These are phyloP conservation scores for Lucilia sericata DNA, from an alignment of 1,140 invertebrate species.

Conservation along the genomic window DNA sequence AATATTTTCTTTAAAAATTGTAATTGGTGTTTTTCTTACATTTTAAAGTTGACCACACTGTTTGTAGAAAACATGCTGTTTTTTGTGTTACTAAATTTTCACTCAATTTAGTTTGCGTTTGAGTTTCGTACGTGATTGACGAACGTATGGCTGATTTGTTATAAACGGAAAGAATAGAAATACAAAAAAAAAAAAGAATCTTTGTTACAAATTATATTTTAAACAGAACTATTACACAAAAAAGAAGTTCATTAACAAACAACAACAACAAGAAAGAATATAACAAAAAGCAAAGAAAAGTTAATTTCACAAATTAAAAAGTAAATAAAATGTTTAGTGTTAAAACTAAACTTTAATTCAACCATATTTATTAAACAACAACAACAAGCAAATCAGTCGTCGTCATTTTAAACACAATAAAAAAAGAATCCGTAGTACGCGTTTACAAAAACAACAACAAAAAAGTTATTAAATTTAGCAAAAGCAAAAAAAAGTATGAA, in stretches of 20 bases:
- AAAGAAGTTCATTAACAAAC: neutral
- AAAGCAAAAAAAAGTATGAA: neutral
- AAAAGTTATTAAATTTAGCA: neutral
- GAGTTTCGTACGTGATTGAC: constrained; percentile 28
- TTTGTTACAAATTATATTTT: neutral
- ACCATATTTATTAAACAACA: neutral
- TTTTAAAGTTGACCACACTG: too few species aligned
- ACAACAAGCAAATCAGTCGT: constrained; percentile 7
- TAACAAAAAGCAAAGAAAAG: neutral
- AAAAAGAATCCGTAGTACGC: neutral
- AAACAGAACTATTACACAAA: neutral
- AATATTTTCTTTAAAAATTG: too few species aligned
- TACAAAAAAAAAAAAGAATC: neutral
- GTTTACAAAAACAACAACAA: neutral
- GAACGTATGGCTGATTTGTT: constrained; percentile 11
- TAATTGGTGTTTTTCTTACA: too few species aligned
- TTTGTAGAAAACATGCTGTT: neutral
- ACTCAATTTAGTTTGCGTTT: constrained; percentile 29
- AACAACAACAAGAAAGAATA: neutral
- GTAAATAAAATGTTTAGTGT: neutral
- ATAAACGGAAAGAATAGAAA: neutral
- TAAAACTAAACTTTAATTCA: neutral
- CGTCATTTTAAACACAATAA: neutral
- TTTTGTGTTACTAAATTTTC: neutral
- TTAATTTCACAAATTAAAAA: neutral